Base-by-base conservation (phyloP, 2,797 vertebrate genomes). In the Octomys mimax region DNA sequence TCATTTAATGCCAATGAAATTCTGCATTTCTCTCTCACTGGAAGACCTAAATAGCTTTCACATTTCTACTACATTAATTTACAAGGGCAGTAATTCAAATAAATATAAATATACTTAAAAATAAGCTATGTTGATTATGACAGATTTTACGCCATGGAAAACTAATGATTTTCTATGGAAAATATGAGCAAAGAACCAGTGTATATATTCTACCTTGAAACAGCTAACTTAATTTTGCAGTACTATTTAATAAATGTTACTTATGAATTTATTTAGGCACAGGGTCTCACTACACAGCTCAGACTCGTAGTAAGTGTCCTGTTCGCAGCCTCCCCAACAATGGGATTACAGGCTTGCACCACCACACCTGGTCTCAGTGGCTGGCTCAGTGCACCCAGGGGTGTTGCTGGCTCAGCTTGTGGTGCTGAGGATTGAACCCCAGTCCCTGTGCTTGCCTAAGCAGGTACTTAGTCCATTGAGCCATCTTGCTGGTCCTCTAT, bases 191-290 rank as follows among this genome's bases (percentile, higher is more conserved):
- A 59, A 75, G 4, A 54, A 66, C 96, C 36, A 81, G 22, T 73
- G n/a, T 90, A 92, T 88, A 90, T 77, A 52, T 78, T 92, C 18
- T 86, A 87, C 46, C 54, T 79, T 64, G 36, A 96, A 95, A 87
- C 7, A 92, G 2, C 22, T 91, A 28, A 19, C 19, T 89, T 21
- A 83, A 92, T 93, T 96, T 88, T 94, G n/a, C 78, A 89, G 79
- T 92, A 87, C 82, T 75, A 68, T 68, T 86, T 59, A 61, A 78
- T 94, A 85, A 87, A 91, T 66, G 22, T 61, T 57, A 57, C 16
- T 57, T 57, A 57, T 57, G 16, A 4, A 57, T 57, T 57, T 16
- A 57, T 57, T 57, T 57, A 57, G 16, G 54, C 54, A 16, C 54
- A 19, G 54, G 54, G 14, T 57, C 54, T 57, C 54, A 57, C 14